Evolutionary conservation across 2,888 invertebrate species (phyloP).

Genomic region (Andrena chrysosceles): DNA sequence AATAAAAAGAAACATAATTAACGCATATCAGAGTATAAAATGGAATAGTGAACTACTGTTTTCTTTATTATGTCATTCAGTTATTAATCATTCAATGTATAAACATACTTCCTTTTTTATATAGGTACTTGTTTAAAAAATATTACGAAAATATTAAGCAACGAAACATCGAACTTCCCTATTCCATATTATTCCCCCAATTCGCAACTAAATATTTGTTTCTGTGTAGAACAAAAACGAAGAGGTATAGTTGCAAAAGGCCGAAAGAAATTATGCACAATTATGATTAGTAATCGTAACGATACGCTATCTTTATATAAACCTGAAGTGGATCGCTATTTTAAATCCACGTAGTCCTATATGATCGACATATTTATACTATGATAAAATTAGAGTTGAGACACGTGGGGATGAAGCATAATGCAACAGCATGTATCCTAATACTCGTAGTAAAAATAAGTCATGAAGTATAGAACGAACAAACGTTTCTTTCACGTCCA

Average conservation of each 20-base stretch:
- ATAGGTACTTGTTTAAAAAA: too few relatives aligned
- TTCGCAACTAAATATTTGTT: neutral
- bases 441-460: conserved; percentile 28
- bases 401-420: neutral
- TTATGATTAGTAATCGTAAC: neutral
- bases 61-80: too few relatives aligned
- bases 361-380: neutral
- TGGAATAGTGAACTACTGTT: too few relatives aligned
- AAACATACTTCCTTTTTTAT: too few relatives aligned
- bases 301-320: neutral
- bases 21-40: too few relatives aligned
- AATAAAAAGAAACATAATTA: too few relatives aligned
- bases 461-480: neutral
- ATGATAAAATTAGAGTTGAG: conserved; percentile 23
- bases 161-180: too few relatives aligned
- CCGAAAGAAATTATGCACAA: neutral
- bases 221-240: neutral
- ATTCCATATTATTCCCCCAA: too few relatives aligned
- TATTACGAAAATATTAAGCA: too few relatives aligned
- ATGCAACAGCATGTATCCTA: conserved; percentile 32
- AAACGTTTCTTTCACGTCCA: neutral
- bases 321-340: neutral
- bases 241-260: neutral
- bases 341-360: neutral
- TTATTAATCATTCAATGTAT: too few relatives aligned